Percentiles rank a stretch among this genome's conserved stretches.
Conservation (phyloP, 2,113 vertebrate species). For the Pelvicachromis taeniatus region DNA sequence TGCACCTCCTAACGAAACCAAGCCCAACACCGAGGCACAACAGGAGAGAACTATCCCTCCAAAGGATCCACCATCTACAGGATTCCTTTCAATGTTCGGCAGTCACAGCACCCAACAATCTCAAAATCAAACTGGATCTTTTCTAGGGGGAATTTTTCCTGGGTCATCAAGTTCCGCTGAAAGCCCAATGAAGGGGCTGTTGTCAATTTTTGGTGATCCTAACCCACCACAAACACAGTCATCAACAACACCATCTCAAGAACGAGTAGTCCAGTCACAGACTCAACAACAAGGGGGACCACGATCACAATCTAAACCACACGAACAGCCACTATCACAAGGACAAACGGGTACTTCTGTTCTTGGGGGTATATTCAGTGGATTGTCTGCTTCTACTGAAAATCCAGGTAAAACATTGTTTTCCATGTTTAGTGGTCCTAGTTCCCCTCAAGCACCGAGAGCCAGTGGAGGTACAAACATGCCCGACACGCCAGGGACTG, state of each 20-base stretch:
- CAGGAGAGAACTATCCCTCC: slow-evolving; percentile 33
- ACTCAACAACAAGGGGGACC: not conserved
- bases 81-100: slow-evolving; percentile 64
- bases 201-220: slow-evolving; percentile 79
- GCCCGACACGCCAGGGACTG: not conserved
- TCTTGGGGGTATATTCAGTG: slow-evolving; percentile 52
- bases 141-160: slow-evolving; percentile 58
- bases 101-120: slow-evolving; percentile 40
- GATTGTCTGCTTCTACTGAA: slow-evolving; percentile 55
- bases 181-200: slow-evolving; percentile 69
- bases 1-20: slow-evolving; percentile 29
- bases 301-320: slow-evolving; percentile 33
- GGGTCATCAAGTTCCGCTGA: slow-evolving; percentile 55
- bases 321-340: slow-evolving; percentile 34
- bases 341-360: slow-evolving; percentile 40
- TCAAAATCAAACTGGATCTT: slow-evolving; percentile 51
- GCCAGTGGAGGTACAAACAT: slow-evolving; percentile 32
- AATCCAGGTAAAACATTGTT: slow-evolving; percentile 55
- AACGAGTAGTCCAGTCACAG: slow-evolving; percentile 13
- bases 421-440: slow-evolving; percentile 62
- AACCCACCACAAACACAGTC: slow-evolving; percentile 36
- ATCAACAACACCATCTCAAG: slow-evolving; percentile 10
- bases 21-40: slow-evolving; percentile 38
- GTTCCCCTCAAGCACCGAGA: slow-evolving; percentile 24
- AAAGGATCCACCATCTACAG: slow-evolving; percentile 54